Evolutionary conservation across 2,888 invertebrate species (phyloP), one percentile per base, ranked within the genome.

Genomic region (Boloria selene): DNA sequence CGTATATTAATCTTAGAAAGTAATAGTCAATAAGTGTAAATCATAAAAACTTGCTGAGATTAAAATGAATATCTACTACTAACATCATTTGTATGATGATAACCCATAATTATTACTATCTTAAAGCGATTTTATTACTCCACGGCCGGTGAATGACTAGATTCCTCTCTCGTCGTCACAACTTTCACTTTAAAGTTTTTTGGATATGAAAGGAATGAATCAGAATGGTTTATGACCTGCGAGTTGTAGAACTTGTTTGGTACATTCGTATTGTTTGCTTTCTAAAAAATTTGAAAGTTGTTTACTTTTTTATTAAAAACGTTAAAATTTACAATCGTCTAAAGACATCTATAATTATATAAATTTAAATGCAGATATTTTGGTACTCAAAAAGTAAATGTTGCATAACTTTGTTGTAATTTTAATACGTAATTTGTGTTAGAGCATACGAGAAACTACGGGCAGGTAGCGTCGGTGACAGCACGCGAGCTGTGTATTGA

Each of bases 121-220:
- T 81, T 79, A 79, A 84, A 84, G 78, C 74, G 79, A 83, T 82
- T 85, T 81, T 80, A 84, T 90, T 88, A 87, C 85, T 81, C 86
- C 87, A 89, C 81, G 72, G 78, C 59, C 76, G 77, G 82, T 82
- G 82, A 85, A 81, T 85, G 84, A 85, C 84, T 82, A 84, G 83
- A 82, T 84, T 79, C 85, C 82, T 85, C 87, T 85, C 84, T 80
- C 79, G 69, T 70, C 73, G 74, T 75, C 80, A 79, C 82, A 83
- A 91, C 91, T 91, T 91, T 91, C 91, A 91, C 91, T 91, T 88
- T 79, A 83, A 84, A 80, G 74, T 83, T 87, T 87, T 90, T 90
- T 83, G 84, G 83, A 78, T 77, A 83, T 73, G 77, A 76, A 75
- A 76, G 73, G 71, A 74, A 72, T 76, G 73, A 76, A 67, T 76